Evolutionary conservation across 2,797 vertebrate genomes (phyloP).

Genomic region (Microtus obscurus): DNA sequence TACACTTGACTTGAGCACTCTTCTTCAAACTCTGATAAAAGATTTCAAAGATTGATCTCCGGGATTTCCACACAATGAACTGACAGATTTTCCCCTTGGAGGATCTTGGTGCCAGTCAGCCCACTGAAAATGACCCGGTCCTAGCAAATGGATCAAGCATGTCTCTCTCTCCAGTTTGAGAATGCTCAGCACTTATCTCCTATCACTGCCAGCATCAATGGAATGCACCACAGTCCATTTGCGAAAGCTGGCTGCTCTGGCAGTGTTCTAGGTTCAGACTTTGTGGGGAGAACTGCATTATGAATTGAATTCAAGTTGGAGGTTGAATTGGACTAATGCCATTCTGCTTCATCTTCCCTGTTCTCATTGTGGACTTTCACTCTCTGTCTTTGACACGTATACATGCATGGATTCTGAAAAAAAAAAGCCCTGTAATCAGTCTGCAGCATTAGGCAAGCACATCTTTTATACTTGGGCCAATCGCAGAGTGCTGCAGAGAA

Average conservation of each 20-base stretch:
- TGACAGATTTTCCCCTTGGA: not conserved
- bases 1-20: not conserved
- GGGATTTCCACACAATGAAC: not conserved
- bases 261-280: not conserved
- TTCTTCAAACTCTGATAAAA: not conserved
- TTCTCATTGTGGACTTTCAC: not conserved
- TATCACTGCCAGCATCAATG: not conserved
- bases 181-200: not conserved
- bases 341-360: not conserved
- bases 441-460: not conserved
- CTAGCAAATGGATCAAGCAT: not conserved
- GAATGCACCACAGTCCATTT: no score
- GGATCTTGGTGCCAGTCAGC: not conserved
- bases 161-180: not conserved
- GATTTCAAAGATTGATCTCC: not conserved
- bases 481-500: slow-evolving; percentile 73
- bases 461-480: slow-evolving; percentile 86
- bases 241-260: not conserved
- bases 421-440: not conserved
- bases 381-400: not conserved
- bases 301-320: not conserved
- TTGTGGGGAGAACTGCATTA: not conserved
- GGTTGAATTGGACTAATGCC: not conserved
- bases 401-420: not conserved
- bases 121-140: not conserved